phyloP scores from a whole-genome alignment of 2,113 vertebrate species.

The Aspidoscelis tigris region DNA sequence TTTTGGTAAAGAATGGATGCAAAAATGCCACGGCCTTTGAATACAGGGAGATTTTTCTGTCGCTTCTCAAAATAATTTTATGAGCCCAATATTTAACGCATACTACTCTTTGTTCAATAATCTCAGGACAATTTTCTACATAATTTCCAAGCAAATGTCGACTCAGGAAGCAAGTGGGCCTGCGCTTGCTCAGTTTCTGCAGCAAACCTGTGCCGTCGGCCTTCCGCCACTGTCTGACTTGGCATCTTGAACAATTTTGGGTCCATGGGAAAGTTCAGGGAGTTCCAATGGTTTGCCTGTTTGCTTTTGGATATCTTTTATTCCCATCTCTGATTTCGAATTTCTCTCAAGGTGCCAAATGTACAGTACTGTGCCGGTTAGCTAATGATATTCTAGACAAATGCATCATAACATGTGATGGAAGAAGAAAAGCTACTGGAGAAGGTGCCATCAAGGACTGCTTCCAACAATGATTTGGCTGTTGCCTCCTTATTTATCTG shows the following conservation, averaged over 20 bases:
- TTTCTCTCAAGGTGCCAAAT: background rate
- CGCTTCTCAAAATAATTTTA: background rate
- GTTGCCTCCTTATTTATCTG: background rate
- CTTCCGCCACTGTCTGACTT: background rate
- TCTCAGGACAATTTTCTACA: background rate
- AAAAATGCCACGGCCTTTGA: no score
- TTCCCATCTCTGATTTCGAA: background rate
- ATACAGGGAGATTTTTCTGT: background rate
- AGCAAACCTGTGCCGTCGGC: background rate
- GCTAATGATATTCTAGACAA: background rate
- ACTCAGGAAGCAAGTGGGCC: background rate
- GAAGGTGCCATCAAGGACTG: slow-evolving; percentile 1
- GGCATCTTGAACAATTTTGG: background rate
- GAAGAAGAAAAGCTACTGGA: background rate
- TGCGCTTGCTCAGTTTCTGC: background rate
- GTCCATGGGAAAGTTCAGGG: background rate
- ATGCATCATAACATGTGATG: background rate
- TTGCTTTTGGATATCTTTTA: background rate
- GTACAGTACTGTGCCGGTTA: background rate
- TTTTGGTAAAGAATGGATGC: background rate
- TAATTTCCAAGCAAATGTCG: background rate
- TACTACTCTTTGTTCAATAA: background rate
- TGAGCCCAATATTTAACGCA: background rate
- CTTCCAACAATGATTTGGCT: background rate
- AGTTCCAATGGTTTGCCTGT: background rate